phyloP scores from a whole-genome alignment of 2,888 invertebrate species.

The Julus scanicus region DNA sequence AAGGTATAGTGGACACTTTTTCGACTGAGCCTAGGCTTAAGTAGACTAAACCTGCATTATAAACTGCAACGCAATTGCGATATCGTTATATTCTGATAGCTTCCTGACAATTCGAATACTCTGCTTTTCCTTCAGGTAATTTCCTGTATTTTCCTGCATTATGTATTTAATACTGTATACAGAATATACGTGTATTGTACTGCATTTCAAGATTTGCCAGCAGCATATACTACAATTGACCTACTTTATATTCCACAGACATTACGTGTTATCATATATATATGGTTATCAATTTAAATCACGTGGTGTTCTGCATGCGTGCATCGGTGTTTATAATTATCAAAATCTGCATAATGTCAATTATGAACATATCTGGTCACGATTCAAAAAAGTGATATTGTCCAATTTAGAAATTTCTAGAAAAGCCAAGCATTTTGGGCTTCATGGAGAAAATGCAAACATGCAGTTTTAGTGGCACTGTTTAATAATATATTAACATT shows the following conservation, averaged over 20 bases:
- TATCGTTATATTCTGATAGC: slow-evolving; percentile 10
- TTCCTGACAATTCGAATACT: background rate
- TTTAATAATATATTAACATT: too few relatives aligned
- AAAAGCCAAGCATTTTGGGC: too few relatives aligned
- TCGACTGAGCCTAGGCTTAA: background rate
- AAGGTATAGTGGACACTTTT: slow-evolving; percentile 4
- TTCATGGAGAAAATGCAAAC: too few relatives aligned
- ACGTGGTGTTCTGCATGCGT: too few relatives aligned
- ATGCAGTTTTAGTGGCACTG: too few relatives aligned
- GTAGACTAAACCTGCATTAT: background rate
- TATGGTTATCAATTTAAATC: too few relatives aligned
- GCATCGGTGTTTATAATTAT: too few relatives aligned
- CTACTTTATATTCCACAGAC: background rate
- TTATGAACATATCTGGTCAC: too few relatives aligned
- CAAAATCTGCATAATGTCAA: too few relatives aligned
- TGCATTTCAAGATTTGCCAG: background rate
- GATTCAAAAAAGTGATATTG: too few relatives aligned
- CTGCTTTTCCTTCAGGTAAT: background rate
- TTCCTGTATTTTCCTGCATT: background rate
- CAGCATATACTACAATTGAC: slow-evolving; percentile 20
- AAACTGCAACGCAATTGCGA: background rate
- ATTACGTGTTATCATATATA: too few relatives aligned
- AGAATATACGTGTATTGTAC: background rate
- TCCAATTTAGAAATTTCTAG: too few relatives aligned
- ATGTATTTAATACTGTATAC: background rate